Percentiles rank a stretch among this genome's conserved stretches.
phyloP scores from a whole-genome alignment of 2,113 vertebrate species.

The Zeus faber region DNA sequence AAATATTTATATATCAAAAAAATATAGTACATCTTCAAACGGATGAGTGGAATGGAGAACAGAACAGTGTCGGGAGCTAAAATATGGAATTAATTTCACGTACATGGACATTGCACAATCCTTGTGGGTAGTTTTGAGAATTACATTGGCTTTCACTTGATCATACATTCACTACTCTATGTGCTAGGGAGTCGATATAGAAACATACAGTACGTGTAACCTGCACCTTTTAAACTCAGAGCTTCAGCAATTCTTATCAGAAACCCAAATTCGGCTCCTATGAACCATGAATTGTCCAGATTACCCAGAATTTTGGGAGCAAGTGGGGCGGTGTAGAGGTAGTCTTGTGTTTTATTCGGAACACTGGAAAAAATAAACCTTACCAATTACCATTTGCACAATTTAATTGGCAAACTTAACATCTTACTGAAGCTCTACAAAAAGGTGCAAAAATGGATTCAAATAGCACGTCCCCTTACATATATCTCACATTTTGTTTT shows the following conservation, averaged over 20 bases:
- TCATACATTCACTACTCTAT: slow-evolving; percentile 69
- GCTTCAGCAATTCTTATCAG: slow-evolving; percentile 32
- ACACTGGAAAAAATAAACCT: neutral
- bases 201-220: slow-evolving; percentile 61
- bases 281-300: slow-evolving; percentile 15
- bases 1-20: slow-evolving; percentile 58
- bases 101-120: slow-evolving; percentile 48
- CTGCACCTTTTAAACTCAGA: slow-evolving; percentile 43
- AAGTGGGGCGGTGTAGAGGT: slow-evolving; percentile 47
- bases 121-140: slow-evolving; percentile 48
- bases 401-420: slow-evolving; percentile 20
- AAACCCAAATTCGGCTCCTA: slow-evolving; percentile 22
- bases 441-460: slow-evolving; percentile 26
- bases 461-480: neutral
- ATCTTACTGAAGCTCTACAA: slow-evolving; percentile 19
- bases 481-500: neutral
- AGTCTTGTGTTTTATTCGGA: slow-evolving; percentile 61
- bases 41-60: slow-evolving; percentile 44
- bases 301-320: slow-evolving; percentile 8
- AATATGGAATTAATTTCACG: slow-evolving; percentile 52
- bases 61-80: slow-evolving; percentile 10
- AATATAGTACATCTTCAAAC: slow-evolving; percentile 26
- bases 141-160: slow-evolving; percentile 65
- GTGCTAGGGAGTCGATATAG: slow-evolving; percentile 44
- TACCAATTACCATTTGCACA: neutral